Evolutionary conservation across 2,113 vertebrate genomes (phyloP), one percentile per base, ranked within the genome.

Genomic region (Astur gentilis): DNA sequence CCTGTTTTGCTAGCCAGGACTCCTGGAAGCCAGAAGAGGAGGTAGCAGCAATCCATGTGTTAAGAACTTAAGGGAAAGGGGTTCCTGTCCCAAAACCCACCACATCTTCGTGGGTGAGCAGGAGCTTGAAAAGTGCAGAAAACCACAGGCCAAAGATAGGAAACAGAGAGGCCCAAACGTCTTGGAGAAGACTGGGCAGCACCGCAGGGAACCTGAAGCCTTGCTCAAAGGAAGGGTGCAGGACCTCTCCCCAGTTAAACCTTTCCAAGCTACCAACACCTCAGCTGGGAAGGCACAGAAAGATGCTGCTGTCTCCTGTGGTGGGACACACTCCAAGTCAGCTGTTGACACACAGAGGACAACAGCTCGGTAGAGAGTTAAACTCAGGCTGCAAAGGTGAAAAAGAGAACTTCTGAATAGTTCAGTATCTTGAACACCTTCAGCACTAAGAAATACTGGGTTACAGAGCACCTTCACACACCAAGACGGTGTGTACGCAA

Each of bases 401-500:
- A 67, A 67, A 67, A n/a, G 11, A 67, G n/a, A 60, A 18, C 40
- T 73, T 76, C n/a, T 14, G 6, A 65, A 66, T 2, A 47, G 45
- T 36, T 82, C 64, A 87, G 21, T 12, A 75, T 6, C 38, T 71
- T 38, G 52, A 64, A 60, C 22, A 23, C 27, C 52, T 90, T 38
- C 36, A 72, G 31, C 31, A 44, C 11, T 44, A 61, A n/a, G 42
- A 67, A 65, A 10, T 23, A 64, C 4, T 15, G 47, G 17, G 27
- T 52, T 67, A 60, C 18, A 57, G 20, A 80, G 18, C 34, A 83
- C 9, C 31, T 91, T 44, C 72, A 40, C 26, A 45, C 13, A 15
- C 25, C 38, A 31, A n/a, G 73, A 60, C 0, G 0, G 7, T 11
- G 32, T 27, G 17, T 27, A 20, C 6, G 8, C 44, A 45, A 72